These are phyloP conservation scores for Gobio occitaniae DNA, from an alignment of 2,797 vertebrate genomes.

Conservation along the genomic window DNA sequence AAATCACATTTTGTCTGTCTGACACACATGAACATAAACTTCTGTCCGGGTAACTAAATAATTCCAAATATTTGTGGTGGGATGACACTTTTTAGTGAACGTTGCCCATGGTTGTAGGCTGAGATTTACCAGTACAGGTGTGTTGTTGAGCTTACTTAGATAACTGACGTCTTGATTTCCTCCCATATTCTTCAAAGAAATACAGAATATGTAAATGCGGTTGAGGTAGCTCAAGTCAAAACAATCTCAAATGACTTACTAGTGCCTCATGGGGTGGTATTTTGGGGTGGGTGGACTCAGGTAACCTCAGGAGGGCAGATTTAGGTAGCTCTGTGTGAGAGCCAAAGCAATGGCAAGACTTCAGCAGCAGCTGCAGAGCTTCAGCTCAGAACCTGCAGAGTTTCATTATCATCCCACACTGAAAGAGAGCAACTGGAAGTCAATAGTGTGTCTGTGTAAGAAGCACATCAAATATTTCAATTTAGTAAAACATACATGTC, in stretches of 20 bases:
- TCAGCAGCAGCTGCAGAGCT: conserved; percentile 24
- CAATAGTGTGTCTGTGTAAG: conserved; percentile 7
- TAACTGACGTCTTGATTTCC: neutral
- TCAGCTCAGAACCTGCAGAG: neutral
- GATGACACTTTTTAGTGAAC: neutral
- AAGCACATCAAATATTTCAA: neutral
- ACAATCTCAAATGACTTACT: conserved; percentile 43
- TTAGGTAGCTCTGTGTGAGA: conserved; percentile 22
- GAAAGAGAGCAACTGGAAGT: neutral
- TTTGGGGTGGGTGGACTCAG: conserved; percentile 38
- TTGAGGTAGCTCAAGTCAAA: conserved; percentile 17
- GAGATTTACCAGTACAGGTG: neutral
- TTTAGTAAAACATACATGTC: neutral
- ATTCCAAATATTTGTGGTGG: neutral
- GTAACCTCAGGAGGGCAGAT: conserved; percentile 37
- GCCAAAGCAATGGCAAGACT: conserved; percentile 4
- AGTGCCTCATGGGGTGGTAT: conserved; percentile 41
- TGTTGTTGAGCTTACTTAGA: neutral
- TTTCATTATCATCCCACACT: conserved; percentile 22
- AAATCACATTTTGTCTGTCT: conserved; percentile 54
- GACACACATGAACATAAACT: conserved; percentile 30
- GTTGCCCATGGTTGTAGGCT: neutral
- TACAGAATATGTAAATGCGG: conserved; percentile 22
- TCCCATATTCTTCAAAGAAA: neutral
- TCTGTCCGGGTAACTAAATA: neutral